Base-by-base conservation (phyloP, 2,888 invertebrate species). In the Drosophila sordidula region DNA sequence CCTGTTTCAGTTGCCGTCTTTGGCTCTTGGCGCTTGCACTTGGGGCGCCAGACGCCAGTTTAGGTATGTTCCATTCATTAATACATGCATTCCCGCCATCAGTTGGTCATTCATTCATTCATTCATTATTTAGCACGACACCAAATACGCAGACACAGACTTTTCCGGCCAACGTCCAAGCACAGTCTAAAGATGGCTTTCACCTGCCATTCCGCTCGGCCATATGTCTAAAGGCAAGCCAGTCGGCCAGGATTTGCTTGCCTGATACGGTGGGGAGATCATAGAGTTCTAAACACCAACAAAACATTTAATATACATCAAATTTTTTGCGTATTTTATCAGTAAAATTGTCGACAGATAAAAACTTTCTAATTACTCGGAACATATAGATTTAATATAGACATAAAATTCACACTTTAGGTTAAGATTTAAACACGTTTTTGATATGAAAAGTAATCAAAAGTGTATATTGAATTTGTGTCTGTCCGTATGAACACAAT, bases 91-190 rank as follows among this genome's bases (percentile, higher is more conserved):
- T 71, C 81, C 62, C 52, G 68, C 67, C 75, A 66, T 50, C 65
- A 61, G 58, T 61, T 54, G 68, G 56, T 70, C 67, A 74, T 63
- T 78, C 78, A 58, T 58, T 75, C 79, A 79, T 72, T 78, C 79
- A 75, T 78, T 80, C 46, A 83, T 86, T 87, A 81, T 78, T 81
- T 47, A 78, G 61, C 78, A 78, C 67, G 66, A 70, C 70, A 78
- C 62, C 64, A 50, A 72, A 66, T 70, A 69, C 67, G 54, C 63
- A 64, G 34, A 41, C 42, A 54, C 51, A 52, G 66, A 59, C 55
- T 52, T 56, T 55, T 46, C 61, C 61, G 49, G 34, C 50, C 41
- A 75, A 56, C 46, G 51, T 73, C 45, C 26, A 59, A 56, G 54
- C 50, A 38, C 12, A 29, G 58, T 50, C 61, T 52, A 78, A 81